Conservation (phyloP, 53 echinoderm and acorn worm genomes). For the Apostichopus leukothele region DNA sequence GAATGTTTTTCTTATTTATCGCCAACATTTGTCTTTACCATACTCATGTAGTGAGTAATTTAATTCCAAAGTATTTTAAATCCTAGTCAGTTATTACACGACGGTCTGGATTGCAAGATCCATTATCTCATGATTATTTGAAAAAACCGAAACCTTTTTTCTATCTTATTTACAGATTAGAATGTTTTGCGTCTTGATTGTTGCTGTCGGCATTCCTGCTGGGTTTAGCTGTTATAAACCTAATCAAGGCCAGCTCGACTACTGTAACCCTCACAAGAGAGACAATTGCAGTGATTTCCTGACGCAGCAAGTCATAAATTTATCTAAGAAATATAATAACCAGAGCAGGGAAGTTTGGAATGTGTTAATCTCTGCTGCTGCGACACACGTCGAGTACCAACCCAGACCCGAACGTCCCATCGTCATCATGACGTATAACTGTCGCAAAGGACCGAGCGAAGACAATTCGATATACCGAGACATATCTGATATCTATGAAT, state of each 20-base stretch:
- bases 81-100: too few species aligned
- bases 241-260: not conserved
- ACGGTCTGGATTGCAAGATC: too few species aligned
- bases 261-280: slow-evolving; percentile 2
- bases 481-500: not conserved
- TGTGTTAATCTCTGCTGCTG: not conserved
- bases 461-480: not conserved
- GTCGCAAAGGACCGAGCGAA: not conserved
- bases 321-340: not conserved
- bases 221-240: not conserved
- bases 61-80: too few species aligned
- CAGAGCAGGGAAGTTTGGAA: not conserved
- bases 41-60: too few species aligned
- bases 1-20: too few species aligned
- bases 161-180: not conserved
- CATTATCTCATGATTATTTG: too few species aligned
- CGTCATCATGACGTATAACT: slow-evolving; percentile 3
- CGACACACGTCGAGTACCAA: not conserved
- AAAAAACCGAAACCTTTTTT: not conserved
- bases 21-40: too few species aligned
- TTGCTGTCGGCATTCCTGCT: not conserved
- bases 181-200: not conserved
- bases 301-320: not conserved
- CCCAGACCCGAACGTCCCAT: slow-evolving; percentile 11
- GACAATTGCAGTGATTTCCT: not conserved